These are phyloP conservation scores for Theocolax elegans DNA, from an alignment of 1,140 invertebrate species.

Conservation along the genomic window DNA sequence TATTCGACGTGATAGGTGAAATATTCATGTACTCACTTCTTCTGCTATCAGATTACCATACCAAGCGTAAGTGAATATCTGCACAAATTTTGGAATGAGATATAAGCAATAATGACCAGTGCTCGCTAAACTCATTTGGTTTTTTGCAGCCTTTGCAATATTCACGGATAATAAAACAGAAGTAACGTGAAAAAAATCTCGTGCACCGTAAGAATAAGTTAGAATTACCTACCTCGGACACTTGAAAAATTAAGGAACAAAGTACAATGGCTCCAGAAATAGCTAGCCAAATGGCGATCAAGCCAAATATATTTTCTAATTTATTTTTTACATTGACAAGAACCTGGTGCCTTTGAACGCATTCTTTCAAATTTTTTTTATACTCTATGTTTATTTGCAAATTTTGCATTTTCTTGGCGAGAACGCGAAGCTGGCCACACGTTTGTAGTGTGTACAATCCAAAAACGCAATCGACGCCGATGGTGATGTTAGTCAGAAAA, in stretches of 20 bases:
- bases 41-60: constrained; percentile 21
- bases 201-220: no score
- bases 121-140: no score
- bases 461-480: constrained; percentile 49
- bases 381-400: constrained; percentile 15
- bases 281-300: constrained; percentile 42
- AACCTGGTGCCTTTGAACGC: constrained; percentile 31
- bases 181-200: no score
- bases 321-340: constrained; percentile 38
- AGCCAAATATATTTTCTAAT: constrained; percentile 47
- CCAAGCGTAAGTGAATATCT: constrained; percentile 19
- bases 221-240: constrained; percentile 35
- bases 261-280: constrained; percentile 45
- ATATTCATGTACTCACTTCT: constrained; percentile 10
- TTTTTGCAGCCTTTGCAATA: no score
- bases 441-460: constrained; percentile 49
- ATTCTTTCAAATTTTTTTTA: constrained; percentile 26
- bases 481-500: constrained; percentile 30
- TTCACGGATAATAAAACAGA: no score
- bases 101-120: background rate
- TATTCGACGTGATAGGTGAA: no score
- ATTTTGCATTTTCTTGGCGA: constrained; percentile 40
- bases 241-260: constrained; percentile 49
- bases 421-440: constrained; percentile 30
- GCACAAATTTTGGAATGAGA: background rate